Evolutionary conservation across 2,888 invertebrate species (phyloP).

Genomic region (Drosophila limbata): DNA sequence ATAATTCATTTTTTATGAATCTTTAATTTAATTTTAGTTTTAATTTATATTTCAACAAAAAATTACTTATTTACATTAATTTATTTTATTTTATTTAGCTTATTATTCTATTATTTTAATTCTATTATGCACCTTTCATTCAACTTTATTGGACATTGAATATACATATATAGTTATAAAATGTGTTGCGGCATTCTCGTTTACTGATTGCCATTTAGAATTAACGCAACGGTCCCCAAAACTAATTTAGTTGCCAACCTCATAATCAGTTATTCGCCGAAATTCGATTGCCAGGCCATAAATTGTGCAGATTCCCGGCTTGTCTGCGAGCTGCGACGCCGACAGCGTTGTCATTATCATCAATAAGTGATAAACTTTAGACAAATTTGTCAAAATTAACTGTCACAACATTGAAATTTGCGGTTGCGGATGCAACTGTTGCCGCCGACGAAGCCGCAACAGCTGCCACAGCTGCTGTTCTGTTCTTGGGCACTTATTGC

Average conservation of each 20-base stretch:
- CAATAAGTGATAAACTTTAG: slow-evolving; percentile 71
- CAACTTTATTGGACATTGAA: slow-evolving; percentile 12
- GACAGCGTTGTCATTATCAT: slow-evolving; percentile 49
- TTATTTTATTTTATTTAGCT: too few relatives aligned
- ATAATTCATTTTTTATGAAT: too few relatives aligned
- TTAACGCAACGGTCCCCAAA: slow-evolving; percentile 52
- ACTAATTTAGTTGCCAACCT: slow-evolving; percentile 70
- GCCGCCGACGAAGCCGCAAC: slow-evolving; percentile 1
- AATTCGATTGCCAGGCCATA: slow-evolving; percentile 52
- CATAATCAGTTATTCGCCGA: slow-evolving; percentile 75
- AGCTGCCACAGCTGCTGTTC: background rate
- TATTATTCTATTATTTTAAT: too few relatives aligned
- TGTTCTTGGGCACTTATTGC: slow-evolving; percentile 15
- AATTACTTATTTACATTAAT: too few relatives aligned
- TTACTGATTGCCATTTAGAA: slow-evolving; percentile 46
- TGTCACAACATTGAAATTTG: slow-evolving; percentile 66
- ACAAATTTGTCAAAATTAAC: slow-evolving; percentile 76
- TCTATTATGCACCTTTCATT: too few relatives aligned
- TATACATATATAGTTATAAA: slow-evolving; percentile 34
- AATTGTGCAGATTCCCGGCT: slow-evolving; percentile 17
- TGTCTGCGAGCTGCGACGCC: background rate
- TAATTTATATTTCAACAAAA: too few relatives aligned
- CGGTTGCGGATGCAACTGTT: slow-evolving; percentile 45
- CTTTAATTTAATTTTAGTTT: too few relatives aligned
- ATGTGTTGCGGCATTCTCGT: slow-evolving; percentile 34